Evolutionary conservation across 2,888 invertebrate genomes (phyloP).

Genomic region (Erpobdella octoculata): DNA sequence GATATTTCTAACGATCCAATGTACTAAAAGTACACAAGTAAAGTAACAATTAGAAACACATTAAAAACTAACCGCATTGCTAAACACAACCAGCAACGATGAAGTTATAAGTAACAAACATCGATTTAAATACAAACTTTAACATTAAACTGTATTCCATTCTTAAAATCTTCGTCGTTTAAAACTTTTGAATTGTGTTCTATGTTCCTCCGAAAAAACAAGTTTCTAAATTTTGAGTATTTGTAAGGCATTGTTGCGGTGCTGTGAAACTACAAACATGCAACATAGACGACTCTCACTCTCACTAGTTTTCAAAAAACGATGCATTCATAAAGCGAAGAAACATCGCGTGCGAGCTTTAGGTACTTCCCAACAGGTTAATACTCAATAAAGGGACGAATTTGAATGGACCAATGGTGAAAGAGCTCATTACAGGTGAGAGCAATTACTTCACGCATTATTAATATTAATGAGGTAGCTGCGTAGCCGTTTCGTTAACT

Average conservation of each 20-base stretch:
- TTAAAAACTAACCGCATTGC: not conserved
- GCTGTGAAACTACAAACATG: no score
- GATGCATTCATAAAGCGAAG: not conserved
- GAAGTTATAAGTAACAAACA: not conserved
- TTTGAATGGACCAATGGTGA: not conserved
- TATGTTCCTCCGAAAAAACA: not conserved
- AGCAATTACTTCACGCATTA: not conserved
- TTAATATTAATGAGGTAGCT: constrained; percentile 8
- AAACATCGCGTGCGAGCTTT: no score
- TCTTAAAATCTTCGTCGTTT: constrained; percentile 11
- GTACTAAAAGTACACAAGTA: constrained; percentile 72
- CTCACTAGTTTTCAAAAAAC: not conserved
- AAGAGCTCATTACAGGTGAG: constrained; percentile 5
- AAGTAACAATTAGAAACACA: not conserved
- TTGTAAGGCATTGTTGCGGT: constrained; percentile 14
- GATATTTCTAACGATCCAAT: constrained; percentile 97
- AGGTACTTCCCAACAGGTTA: no score
- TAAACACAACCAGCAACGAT: not conserved
- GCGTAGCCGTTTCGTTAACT: no score
- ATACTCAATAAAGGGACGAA: not conserved
- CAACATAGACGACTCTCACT: no score
- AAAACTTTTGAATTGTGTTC: constrained; percentile 6
- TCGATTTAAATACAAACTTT: constrained; percentile 4
- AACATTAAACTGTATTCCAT: constrained; percentile 6
- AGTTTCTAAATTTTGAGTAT: not conserved